Base-by-base conservation (phyloP, 2,797 vertebrate genomes). In the Buphagus erythrorhynchus region DNA sequence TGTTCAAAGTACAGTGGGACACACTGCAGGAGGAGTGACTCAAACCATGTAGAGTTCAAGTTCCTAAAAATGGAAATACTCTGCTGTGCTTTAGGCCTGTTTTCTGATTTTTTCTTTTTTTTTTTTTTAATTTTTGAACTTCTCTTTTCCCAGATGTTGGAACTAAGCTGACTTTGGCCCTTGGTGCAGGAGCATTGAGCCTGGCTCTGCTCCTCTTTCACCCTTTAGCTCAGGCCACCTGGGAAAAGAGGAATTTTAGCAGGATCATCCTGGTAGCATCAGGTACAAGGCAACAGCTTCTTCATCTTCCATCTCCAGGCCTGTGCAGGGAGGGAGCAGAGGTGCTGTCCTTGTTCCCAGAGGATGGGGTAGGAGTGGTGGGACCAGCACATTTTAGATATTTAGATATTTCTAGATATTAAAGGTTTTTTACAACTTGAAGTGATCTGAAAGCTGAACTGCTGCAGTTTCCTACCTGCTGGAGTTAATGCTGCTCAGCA, bases 31-130 rank as follows among this genome's bases (percentile, higher is more conserved):
- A 21, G 14, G 11, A 43, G 7, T 16, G 11, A 28, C 79, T 54
- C 35, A 31, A 29, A 40, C 33, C 9, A 0, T 1, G 4, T 2
- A 2, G 55, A 28, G 16, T 22, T 59, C 24, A 29, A 2, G 59
- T 35, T 46, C 25, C 84, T 45, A 17, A 35, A 52, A 83, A 15
- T 29, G 38, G 55, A 63, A 75, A 16, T 10, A 4, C 29, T 45
- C 3, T 24, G 7, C 48, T 67, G 28, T 55, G 31, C 72, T 74
- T 83, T 6, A 45, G 52, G 20, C 63, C 18, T 19, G 9, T 15
- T 43, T 65, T 40, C 16, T 38, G 4, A 38, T 29, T 58, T 25
- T 42, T 29, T 58, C 22, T 42, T 49, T 61, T 26, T 0, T 42
- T 42, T 42, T 42, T 42, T 31, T 18, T 51, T 6, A 8, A 3